phyloP scores from a whole-genome alignment of 1,140 invertebrate species.

The Kradibia gibbosae region DNA sequence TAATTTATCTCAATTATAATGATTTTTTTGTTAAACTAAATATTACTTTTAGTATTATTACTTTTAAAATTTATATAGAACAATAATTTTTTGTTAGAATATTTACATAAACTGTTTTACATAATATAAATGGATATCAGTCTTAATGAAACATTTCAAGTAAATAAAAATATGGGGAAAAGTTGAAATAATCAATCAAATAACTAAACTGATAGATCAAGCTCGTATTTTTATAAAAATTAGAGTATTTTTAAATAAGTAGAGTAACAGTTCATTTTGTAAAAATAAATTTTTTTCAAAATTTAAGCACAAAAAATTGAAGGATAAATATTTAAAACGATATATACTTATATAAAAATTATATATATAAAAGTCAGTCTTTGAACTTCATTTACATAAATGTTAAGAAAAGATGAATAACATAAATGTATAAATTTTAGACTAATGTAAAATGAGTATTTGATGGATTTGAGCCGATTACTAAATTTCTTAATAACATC shows the following conservation, averaged over 20 bases:
- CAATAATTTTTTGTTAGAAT: too few relatives aligned
- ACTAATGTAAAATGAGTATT: conserved; percentile 1
- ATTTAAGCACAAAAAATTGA: too few relatives aligned
- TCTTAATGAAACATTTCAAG: not conserved
- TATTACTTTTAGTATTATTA: too few relatives aligned
- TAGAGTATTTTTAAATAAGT: not conserved
- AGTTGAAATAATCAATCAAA: not conserved
- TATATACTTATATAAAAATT: not conserved
- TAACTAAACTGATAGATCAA: not conserved
- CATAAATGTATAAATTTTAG: conserved; percentile 4
- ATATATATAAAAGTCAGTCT: not conserved
- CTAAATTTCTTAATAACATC: not conserved
- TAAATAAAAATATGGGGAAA: not conserved
- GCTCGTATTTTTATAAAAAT: not conserved
- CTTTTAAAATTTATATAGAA: too few relatives aligned
- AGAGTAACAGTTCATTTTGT: too few relatives aligned
- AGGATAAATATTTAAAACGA: not conserved
- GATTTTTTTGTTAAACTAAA: too few relatives aligned
- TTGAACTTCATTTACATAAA: not conserved
- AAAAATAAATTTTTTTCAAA: too few relatives aligned
- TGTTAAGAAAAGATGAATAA: not conserved
- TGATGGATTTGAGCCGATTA: conserved; percentile 5
- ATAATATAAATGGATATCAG: too few relatives aligned
- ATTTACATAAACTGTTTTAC: too few relatives aligned
- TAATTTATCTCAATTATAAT: too few relatives aligned